Percentiles rank a stretch among this genome's conserved stretches.
Conservation (phyloP, 2,113 vertebrate species). For the Eubucco bourcierii region DNA sequence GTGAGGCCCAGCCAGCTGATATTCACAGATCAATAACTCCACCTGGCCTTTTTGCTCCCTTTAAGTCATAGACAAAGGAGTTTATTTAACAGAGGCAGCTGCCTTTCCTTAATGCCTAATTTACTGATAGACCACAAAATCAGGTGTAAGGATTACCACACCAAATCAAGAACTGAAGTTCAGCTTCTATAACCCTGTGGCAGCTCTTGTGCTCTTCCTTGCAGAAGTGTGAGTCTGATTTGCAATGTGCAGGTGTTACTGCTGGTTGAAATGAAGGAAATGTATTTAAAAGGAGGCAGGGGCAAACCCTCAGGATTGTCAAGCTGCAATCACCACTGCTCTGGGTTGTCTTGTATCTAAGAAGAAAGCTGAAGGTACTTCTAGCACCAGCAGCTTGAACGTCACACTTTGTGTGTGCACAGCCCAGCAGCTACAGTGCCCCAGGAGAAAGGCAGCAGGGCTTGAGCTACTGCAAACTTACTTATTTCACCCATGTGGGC, state of each 20-base stretch:
- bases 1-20: conserved; percentile 24
- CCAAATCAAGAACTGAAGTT: background rate
- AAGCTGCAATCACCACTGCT: background rate
- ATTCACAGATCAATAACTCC: conserved; percentile 67
- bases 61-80: conserved; percentile 35
- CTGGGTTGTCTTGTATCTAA: background rate
- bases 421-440: background rate
- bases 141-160: background rate
- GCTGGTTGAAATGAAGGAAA: background rate
- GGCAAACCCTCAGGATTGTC: background rate
- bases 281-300: background rate
- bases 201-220: background rate
- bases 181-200: background rate
- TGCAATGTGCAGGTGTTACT: background rate
- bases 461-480: background rate
- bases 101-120: conserved; percentile 24
- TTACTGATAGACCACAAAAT: background rate
- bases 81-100: conserved; percentile 56
- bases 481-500: background rate
- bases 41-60: conserved; percentile 52
- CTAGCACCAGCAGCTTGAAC: background rate
- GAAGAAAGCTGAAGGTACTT: background rate
- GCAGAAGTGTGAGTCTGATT: background rate
- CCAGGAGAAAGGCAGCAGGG: background rate
- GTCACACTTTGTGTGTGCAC: background rate